Evolutionary conservation across 2,888 invertebrate species (phyloP).

Genomic region (Thera britannica): DNA sequence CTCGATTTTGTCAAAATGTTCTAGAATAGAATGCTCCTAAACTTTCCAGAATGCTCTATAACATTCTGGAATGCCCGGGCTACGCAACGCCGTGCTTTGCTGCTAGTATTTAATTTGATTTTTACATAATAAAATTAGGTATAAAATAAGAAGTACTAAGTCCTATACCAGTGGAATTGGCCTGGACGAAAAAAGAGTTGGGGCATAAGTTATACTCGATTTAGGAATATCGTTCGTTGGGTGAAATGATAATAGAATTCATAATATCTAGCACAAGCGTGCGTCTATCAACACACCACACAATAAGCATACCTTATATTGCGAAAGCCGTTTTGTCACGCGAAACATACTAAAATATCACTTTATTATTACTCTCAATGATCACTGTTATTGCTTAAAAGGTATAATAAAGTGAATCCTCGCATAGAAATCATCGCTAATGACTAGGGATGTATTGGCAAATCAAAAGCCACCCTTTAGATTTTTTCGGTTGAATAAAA

Average conservation of each 20-base stretch:
- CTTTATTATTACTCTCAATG: conserved; percentile 61
- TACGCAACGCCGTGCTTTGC: too few species aligned
- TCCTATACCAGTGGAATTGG: too few species aligned
- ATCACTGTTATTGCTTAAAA: conserved; percentile 65
- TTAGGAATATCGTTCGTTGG: neutral
- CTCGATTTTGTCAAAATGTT: too few species aligned
- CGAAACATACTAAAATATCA: conserved; percentile 61
- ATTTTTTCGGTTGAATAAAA: neutral
- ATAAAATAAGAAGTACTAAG: too few species aligned
- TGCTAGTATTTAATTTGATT: too few species aligned
- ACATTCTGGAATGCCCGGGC: too few species aligned
- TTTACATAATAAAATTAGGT: too few species aligned
- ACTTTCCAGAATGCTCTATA: too few species aligned
- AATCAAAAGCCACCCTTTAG: neutral
- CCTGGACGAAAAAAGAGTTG: neutral
- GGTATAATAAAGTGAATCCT: conserved; percentile 54
- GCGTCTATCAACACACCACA: conserved; percentile 1
- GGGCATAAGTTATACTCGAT: neutral
- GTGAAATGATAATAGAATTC: conserved; percentile 1
- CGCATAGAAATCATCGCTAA: conserved; percentile 57
- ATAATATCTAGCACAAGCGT: conserved; percentile 2
- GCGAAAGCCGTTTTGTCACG: conserved; percentile 57
- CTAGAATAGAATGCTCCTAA: too few species aligned
- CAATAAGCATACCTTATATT: conserved; percentile 47
- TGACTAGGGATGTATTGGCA: conserved; percentile 46